These are phyloP conservation scores for Callinectes sapidus DNA, from an alignment of 2,888 invertebrate genomes.

Conservation along the genomic window DNA sequence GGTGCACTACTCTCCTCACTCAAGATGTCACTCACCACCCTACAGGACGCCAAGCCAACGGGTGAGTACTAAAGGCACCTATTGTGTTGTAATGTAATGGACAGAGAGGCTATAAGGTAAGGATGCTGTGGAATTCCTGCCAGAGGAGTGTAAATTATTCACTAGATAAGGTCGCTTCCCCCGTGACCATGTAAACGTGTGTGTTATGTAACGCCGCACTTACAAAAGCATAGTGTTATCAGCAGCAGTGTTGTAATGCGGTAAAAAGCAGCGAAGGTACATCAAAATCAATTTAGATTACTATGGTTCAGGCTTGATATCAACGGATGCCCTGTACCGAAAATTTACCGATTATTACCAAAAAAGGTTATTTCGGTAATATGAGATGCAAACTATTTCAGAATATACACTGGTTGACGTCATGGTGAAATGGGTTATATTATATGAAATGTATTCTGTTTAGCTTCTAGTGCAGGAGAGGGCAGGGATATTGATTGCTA, in stretches of 20 bases:
- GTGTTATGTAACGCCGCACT: neutral
- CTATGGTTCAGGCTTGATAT: no score
- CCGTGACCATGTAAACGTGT: neutral
- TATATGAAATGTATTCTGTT: no score
- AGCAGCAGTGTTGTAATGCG: neutral
- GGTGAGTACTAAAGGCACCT: neutral
- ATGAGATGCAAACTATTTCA: neutral
- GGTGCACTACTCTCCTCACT: neutral
- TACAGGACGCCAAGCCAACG: slow-evolving; percentile 32
- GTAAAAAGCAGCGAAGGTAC: no score
- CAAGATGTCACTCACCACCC: slow-evolving; percentile 31
- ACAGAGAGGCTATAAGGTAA: neutral
- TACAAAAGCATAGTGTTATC: neutral
- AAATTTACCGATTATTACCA: neutral
- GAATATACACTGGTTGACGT: neutral
- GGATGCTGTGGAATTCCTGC: neutral
- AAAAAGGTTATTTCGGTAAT: neutral
- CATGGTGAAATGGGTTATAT: no score
- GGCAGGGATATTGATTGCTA: no score
- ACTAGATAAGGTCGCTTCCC: neutral
- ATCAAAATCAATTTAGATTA: no score
- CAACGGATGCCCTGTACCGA: no score
- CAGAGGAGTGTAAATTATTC: neutral
- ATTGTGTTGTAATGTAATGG: neutral
- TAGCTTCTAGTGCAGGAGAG: no score